Evolutionary conservation across 2,797 vertebrate species (phyloP).

Genomic region (Xiphophorus birchmanni): DNA sequence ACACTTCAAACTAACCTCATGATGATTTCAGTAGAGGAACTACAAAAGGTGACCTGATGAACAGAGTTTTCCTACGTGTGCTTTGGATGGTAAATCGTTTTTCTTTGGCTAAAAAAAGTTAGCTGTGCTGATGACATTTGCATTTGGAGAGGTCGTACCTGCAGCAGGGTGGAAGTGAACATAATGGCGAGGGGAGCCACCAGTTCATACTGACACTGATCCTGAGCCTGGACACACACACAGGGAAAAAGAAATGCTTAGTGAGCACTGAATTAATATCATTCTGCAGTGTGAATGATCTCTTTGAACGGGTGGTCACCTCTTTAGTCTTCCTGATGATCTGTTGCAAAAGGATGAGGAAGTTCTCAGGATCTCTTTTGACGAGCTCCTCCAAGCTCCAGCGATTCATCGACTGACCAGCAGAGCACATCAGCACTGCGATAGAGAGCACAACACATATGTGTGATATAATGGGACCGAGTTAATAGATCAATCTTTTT

Average conservation of each 20-base stretch:
- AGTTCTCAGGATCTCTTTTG: constrained; percentile 91
- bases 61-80: background rate
- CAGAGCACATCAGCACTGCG: constrained; percentile 74
- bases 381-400: constrained; percentile 97
- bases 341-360: constrained; percentile 93
- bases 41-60: background rate
- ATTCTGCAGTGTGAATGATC: background rate
- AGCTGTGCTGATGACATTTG: background rate
- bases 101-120: background rate
- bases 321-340: constrained; percentile 90
- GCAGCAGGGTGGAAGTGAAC: constrained; percentile 91
- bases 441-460: background rate
- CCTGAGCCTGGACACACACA: constrained; percentile 85
- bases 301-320: constrained; percentile 74
- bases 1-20: background rate
- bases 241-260: background rate
- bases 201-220: constrained; percentile 90
- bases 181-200: constrained; percentile 90
- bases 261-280: background rate
- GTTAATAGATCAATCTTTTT: background rate
- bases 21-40: constrained; percentile 31
- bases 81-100: background rate
- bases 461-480: background rate
- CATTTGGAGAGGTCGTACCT: constrained; percentile 75
- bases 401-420: constrained; percentile 93